phyloP scores from a whole-genome alignment of 1,140 invertebrate species.

The Lutraria rhynchaena region DNA sequence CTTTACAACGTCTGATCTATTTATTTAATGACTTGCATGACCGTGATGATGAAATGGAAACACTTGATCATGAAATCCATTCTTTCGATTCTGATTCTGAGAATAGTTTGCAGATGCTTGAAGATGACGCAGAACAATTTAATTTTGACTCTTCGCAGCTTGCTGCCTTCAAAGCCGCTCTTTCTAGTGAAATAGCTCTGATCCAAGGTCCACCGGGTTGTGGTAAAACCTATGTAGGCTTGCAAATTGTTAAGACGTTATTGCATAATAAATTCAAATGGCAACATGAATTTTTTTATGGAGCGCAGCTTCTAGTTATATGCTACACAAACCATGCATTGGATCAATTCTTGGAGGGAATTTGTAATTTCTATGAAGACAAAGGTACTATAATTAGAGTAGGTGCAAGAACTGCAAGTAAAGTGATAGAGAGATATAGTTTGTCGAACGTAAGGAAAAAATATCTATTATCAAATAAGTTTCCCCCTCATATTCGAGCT shows the following conservation, averaged over 20 bases:
- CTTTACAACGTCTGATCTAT: too few species aligned
- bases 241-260: slow-evolving; percentile 77
- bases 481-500: background rate
- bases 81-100: too few species aligned
- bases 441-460: background rate
- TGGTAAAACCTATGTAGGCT: slow-evolving; percentile 77
- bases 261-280: slow-evolving; percentile 73
- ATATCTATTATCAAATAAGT: background rate
- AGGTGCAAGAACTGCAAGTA: slow-evolving; percentile 87
- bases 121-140: slow-evolving; percentile 61
- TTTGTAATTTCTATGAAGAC: slow-evolving; percentile 67
- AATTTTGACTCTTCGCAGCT: slow-evolving; percentile 82
- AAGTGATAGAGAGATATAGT: background rate
- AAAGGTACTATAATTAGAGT: slow-evolving; percentile 86
- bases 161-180: slow-evolving; percentile 80
- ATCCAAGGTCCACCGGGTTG: slow-evolving; percentile 86
- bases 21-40: too few species aligned
- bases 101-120: slow-evolving; percentile 49
- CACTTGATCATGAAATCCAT: too few species aligned
- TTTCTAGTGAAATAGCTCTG: slow-evolving; percentile 84
- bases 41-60: too few species aligned
- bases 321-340: slow-evolving; percentile 94
- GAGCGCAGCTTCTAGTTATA: slow-evolving; percentile 88
- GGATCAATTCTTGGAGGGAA: slow-evolving; percentile 92
- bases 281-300: slow-evolving; percentile 8